phyloP scores from a whole-genome alignment of 2,797 vertebrate species.

The Gadopsis marmoratus region DNA sequence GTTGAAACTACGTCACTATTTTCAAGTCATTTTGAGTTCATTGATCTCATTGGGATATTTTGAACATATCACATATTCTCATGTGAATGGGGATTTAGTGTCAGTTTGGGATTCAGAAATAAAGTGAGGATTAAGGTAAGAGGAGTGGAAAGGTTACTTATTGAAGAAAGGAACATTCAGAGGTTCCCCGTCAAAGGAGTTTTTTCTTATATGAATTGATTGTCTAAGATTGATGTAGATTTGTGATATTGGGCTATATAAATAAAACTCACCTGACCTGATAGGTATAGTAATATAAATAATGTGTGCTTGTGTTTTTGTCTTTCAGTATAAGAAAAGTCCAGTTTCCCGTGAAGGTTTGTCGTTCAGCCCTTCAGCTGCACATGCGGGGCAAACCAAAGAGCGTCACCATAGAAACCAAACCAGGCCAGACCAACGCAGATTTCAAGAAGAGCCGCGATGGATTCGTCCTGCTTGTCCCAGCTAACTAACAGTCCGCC shows the following conservation, averaged over 20 bases:
- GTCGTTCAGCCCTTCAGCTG: conserved; percentile 70
- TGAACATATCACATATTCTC: not conserved
- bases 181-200: too few relatives aligned
- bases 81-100: not conserved
- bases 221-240: not conserved
- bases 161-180: not conserved
- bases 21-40: too few relatives aligned
- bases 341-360: conserved; percentile 80
- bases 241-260: not conserved
- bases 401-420: conserved; percentile 79
- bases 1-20: not conserved
- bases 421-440: conserved; percentile 58
- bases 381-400: conserved; percentile 84
- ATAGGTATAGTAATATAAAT: not conserved
- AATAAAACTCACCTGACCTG: not conserved
- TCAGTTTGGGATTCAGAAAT: not conserved
- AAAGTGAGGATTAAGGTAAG: not conserved
- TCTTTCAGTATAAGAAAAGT: conserved; percentile 75
- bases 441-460: conserved; percentile 85
- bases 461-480: conserved; percentile 82
- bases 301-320: conserved; percentile 36
- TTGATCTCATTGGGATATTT: not conserved
- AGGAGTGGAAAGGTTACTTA: not conserved
- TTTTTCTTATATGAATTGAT: too few relatives aligned
- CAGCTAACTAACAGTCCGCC: conserved; percentile 60